Percentiles rank a stretch among this genome's conserved stretches.
phyloP scores from a whole-genome alignment of 2,888 invertebrate species.

The Drosophila formosana region DNA sequence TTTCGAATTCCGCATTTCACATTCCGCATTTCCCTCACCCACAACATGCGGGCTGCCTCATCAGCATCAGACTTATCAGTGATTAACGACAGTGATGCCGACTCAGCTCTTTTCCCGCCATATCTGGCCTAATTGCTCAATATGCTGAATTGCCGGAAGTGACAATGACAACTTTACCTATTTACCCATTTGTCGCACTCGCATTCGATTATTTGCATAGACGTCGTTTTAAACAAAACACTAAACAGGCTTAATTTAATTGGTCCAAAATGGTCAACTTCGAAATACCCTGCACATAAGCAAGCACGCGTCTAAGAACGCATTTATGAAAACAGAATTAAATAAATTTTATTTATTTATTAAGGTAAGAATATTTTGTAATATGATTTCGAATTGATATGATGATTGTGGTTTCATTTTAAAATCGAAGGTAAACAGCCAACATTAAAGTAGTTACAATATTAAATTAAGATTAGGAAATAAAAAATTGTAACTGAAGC shows the following conservation, averaged over 20 bases:
- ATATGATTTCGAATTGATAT: no score
- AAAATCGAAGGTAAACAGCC: no score
- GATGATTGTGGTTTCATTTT: no score
- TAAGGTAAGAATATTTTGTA: no score
- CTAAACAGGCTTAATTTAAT: no score
- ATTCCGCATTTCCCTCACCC: not conserved
- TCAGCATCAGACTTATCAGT: not conserved
- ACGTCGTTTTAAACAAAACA: not conserved
- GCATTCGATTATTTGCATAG: not conserved
- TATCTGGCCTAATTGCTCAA: not conserved
- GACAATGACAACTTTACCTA: not conserved
- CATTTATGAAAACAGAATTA: no score
- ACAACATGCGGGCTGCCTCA: conserved; percentile 2
- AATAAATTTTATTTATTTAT: no score
- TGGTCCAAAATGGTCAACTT: not conserved
- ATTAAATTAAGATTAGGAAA: no score
- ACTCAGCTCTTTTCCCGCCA: not conserved
- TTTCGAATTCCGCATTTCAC: not conserved
- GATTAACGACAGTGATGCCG: conserved; percentile 1
- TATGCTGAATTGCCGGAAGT: conserved; percentile 1
- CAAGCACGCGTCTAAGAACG: no score
- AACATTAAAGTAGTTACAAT: no score
- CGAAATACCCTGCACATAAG: not conserved
- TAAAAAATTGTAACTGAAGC: no score
- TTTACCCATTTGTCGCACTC: not conserved